A percentile compares a stretch with the other conserved stretches of the same genome.
These are phyloP conservation scores for Mesoclemmys tuberculata DNA, from an alignment of 2,113 vertebrate genomes.

Conservation along the genomic window DNA sequence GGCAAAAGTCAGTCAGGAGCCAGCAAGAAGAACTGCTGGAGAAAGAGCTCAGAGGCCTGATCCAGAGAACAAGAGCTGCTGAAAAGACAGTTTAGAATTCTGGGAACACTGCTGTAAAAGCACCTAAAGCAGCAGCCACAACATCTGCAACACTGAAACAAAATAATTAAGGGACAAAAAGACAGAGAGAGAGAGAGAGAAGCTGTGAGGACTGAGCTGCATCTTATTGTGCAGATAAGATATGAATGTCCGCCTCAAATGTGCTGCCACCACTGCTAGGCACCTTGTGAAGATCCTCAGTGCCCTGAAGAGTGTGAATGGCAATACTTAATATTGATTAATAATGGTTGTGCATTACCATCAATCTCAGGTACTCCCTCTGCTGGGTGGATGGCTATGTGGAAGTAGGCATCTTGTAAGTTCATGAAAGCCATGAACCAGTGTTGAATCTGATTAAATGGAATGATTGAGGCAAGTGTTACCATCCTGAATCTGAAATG, in stretches of 20 bases:
- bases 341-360: neutral
- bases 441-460: neutral
- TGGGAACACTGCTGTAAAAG: too few relatives aligned
- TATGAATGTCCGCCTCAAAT: neutral
- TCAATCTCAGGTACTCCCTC: neutral
- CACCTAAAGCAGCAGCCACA: too few relatives aligned
- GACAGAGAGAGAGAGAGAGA: too few relatives aligned
- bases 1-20: too few relatives aligned
- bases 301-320: neutral
- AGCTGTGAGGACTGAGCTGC: too few relatives aligned
- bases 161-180: too few relatives aligned
- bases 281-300: neutral
- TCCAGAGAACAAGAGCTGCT: too few relatives aligned
- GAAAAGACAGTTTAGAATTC: too few relatives aligned
- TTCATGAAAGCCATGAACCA: neutral
- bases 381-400: neutral
- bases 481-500: neutral
- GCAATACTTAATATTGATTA: neutral
- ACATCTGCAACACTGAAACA: too few relatives aligned
- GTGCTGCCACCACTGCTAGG: neutral
- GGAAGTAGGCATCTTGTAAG: neutral
- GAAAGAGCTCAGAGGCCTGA: too few relatives aligned
- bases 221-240: neutral
- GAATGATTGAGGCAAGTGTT: neutral
- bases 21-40: too few relatives aligned